phyloP scores from a whole-genome alignment of 2,797 vertebrate genomes.

The Aphelocoma californica region DNA sequence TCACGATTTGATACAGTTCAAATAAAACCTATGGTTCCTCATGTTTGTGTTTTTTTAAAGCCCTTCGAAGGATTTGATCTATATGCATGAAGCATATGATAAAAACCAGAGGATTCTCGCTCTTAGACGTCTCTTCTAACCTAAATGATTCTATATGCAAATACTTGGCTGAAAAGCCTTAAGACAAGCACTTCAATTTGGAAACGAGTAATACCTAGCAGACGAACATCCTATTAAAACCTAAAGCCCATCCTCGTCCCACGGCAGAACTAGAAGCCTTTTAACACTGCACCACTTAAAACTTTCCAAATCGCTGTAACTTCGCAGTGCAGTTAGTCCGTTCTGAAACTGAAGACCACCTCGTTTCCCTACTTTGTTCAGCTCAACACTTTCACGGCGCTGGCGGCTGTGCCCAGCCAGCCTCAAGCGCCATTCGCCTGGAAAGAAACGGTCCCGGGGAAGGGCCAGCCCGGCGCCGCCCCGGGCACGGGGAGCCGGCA shows the following conservation, averaged over 20 bases:
- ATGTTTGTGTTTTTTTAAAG: accelerated
- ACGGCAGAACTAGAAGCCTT: accelerated
- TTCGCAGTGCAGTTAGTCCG: accelerated
- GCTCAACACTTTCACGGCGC: background rate
- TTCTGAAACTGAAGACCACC: accelerated
- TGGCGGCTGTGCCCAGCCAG: background rate
- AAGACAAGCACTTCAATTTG: background rate
- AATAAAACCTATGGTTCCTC: background rate
- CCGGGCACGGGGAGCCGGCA: too few relatives aligned
- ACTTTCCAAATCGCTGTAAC: background rate
- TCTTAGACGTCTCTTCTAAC: background rate
- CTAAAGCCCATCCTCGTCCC: background rate
- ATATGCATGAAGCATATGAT: accelerated
- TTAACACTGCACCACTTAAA: accelerated
- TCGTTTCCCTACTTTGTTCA: accelerated
- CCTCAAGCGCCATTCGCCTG: background rate
- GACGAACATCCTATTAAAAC: accelerated
- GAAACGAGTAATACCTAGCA: accelerated
- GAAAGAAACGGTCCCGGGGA: background rate
- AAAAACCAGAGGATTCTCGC: background rate
- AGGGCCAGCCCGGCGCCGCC: background rate
- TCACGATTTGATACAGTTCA: background rate
- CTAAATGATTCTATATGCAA: accelerated
- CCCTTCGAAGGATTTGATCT: too few relatives aligned
- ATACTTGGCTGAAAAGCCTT: background rate